Percentiles rank a stretch among this genome's conserved stretches.
Conservation (phyloP, 2,888 invertebrate species). For the Eucera pruinosa region DNA sequence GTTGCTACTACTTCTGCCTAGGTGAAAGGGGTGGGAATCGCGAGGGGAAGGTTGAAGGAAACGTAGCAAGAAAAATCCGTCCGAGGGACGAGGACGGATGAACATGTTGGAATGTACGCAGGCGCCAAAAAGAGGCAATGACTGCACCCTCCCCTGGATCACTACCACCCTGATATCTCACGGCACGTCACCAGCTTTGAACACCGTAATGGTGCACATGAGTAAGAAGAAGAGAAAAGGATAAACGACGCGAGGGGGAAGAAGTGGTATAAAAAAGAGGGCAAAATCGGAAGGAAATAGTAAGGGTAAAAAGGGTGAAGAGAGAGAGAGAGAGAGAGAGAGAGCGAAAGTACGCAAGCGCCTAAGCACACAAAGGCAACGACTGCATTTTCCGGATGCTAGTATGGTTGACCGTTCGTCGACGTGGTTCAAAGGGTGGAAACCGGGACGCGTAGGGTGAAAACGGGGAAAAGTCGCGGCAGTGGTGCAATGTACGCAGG, state of each 20-base stretch:
- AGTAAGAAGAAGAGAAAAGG: neutral
- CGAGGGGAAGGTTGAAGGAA: neutral
- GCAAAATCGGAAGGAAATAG: neutral
- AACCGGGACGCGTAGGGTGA: neutral
- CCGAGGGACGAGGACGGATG: neutral
- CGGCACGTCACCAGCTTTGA: neutral
- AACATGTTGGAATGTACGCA: slow-evolving; percentile 43
- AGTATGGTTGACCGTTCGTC: slow-evolving; percentile 22
- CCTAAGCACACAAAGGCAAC: slow-evolving; percentile 18
- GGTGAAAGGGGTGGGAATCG: slow-evolving; percentile 13
- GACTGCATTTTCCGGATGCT: slow-evolving; percentile 34
- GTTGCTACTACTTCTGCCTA: neutral
- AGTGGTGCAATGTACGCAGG: slow-evolving; percentile 19
- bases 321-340: neutral
- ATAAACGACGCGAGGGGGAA: too few species aligned
- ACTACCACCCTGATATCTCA: slow-evolving; percentile 10
- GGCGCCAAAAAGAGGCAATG: slow-evolving; percentile 54
- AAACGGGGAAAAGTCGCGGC: slow-evolving; percentile 5
- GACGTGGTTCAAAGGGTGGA: slow-evolving; percentile 1
- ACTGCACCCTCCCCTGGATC: slow-evolving; percentile 43
- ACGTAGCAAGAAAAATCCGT: slow-evolving; percentile 1
- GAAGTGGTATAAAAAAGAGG: neutral
- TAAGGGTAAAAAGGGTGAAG: slow-evolving; percentile 1
- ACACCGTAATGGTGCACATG: neutral
- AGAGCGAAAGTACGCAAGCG: slow-evolving; percentile 35